These are phyloP conservation scores for Andricus quercusramuli DNA, from an alignment of 2,888 invertebrate species.

Conservation along the genomic window DNA sequence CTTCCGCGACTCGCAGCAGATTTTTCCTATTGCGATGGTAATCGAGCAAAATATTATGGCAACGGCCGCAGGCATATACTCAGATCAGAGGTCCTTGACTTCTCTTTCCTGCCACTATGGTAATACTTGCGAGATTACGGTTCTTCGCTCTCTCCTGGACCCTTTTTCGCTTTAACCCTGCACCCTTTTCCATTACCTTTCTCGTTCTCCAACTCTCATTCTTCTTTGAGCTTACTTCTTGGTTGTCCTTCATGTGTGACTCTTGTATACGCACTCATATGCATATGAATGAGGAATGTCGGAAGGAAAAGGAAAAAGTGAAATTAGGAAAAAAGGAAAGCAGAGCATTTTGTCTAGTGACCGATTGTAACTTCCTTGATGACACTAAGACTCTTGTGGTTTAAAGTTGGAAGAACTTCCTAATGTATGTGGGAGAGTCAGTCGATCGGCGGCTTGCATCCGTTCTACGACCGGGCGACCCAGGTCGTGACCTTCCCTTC, in stretches of 20 bases:
- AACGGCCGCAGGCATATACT: slow-evolving; percentile 66
- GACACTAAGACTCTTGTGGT: slow-evolving; percentile 52
- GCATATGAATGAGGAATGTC: neutral
- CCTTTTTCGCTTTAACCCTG: slow-evolving; percentile 49
- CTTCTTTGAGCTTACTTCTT: neutral
- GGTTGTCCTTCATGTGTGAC: neutral
- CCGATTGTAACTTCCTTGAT: slow-evolving; percentile 13
- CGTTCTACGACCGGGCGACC: slow-evolving; percentile 66
- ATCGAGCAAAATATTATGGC: slow-evolving; percentile 77
- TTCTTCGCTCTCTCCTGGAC: slow-evolving; percentile 49
- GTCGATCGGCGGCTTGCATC: slow-evolving; percentile 68
- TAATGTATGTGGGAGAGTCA: slow-evolving; percentile 73
- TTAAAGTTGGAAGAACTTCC: slow-evolving; percentile 71
- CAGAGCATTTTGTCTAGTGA: neutral
- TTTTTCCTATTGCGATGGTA: slow-evolving; percentile 72
- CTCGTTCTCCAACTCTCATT: neutral
- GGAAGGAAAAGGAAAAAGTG: neutral
- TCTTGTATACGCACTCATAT: slow-evolving; percentile 1
- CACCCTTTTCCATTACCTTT: slow-evolving; percentile 57
- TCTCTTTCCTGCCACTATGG: slow-evolving; percentile 60
- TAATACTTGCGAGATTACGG: slow-evolving; percentile 67
- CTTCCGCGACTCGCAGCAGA: slow-evolving; percentile 53
- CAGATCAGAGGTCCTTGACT: slow-evolving; percentile 70
- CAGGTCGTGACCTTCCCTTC: slow-evolving; percentile 69
- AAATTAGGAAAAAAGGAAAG: neutral